A percentile compares a stretch with the other conserved stretches of the same genome.
These are phyloP conservation scores for Rattus norvegicus DNA, from an alignment of 2,113 vertebrate genomes.

Conservation along the genomic window DNA sequence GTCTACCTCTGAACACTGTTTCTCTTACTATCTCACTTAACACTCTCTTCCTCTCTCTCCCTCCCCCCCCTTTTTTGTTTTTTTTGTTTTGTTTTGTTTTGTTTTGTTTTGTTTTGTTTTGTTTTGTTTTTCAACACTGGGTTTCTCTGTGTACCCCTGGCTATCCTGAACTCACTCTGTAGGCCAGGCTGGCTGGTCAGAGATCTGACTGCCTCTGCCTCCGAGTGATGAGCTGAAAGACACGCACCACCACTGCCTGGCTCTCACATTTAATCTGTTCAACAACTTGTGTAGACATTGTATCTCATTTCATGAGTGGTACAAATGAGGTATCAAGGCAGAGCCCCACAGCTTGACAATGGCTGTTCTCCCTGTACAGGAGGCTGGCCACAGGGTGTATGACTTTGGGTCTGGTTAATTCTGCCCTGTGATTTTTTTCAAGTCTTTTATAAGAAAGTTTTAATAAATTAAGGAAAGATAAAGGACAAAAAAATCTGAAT, in stretches of 20 bases:
- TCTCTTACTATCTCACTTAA: background rate
- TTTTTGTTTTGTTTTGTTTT: too few species aligned
- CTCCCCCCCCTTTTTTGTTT: too few species aligned
- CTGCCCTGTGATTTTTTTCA: background rate
- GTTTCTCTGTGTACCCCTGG: background rate
- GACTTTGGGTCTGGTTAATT: background rate
- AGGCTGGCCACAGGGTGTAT: background rate
- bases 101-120: too few species aligned
- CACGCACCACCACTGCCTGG: background rate
- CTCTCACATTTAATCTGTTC: conserved; percentile 14
- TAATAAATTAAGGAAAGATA: conserved; percentile 30
- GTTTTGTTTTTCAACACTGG: background rate
- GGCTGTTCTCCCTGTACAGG: background rate
- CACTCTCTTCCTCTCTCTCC: too few species aligned
- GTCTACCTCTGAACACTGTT: conserved; percentile 3
- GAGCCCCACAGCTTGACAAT: background rate
- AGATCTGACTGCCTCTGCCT: background rate
- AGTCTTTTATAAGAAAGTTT: background rate
- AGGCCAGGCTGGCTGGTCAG: background rate
- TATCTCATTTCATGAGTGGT: background rate
- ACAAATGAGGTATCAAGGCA: conserved; percentile 1
- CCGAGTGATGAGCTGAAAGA: background rate
- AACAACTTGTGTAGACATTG: background rate
- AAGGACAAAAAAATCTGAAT: conserved; percentile 35
- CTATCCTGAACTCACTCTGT: too few species aligned